These are phyloP conservation scores for Hemaris fuciformis DNA, from an alignment of 2,888 invertebrate genomes.

Conservation along the genomic window DNA sequence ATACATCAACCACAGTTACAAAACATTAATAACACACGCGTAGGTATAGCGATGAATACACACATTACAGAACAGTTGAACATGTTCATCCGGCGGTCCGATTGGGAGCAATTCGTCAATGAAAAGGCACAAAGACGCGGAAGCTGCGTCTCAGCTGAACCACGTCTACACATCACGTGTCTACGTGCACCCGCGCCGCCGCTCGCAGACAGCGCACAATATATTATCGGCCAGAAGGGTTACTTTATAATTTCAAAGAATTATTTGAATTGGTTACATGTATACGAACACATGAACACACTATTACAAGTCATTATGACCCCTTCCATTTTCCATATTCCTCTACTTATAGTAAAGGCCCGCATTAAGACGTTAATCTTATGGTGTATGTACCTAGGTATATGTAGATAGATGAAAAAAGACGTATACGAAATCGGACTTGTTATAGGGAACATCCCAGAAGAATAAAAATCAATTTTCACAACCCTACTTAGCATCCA, in stretches of 20 bases:
- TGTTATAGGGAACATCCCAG: too few relatives aligned
- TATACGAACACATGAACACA: background rate
- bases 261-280: background rate
- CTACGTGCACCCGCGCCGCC: background rate
- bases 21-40: too few relatives aligned
- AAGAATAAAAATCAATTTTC: too few relatives aligned
- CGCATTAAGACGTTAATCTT: too few relatives aligned
- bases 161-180: background rate
- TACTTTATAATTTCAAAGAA: background rate
- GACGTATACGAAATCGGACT: too few relatives aligned
- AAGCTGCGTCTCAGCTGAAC: background rate
- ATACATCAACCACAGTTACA: too few relatives aligned
- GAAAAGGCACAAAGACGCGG: conserved; percentile 1
- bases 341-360: too few relatives aligned
- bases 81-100: background rate
- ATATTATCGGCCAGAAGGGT: background rate
- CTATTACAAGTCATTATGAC: too few relatives aligned
- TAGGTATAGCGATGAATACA: background rate
- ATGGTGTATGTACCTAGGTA: too few relatives aligned
- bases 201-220: background rate
- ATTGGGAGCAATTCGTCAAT: conserved; percentile 5
- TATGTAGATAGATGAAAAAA: too few relatives aligned
- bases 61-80: background rate
- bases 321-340: too few relatives aligned
- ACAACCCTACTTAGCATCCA: too few relatives aligned